Evolutionary conservation across 1,140 invertebrate genomes (phyloP).

Genomic region (Euura saliciscinereae): DNA sequence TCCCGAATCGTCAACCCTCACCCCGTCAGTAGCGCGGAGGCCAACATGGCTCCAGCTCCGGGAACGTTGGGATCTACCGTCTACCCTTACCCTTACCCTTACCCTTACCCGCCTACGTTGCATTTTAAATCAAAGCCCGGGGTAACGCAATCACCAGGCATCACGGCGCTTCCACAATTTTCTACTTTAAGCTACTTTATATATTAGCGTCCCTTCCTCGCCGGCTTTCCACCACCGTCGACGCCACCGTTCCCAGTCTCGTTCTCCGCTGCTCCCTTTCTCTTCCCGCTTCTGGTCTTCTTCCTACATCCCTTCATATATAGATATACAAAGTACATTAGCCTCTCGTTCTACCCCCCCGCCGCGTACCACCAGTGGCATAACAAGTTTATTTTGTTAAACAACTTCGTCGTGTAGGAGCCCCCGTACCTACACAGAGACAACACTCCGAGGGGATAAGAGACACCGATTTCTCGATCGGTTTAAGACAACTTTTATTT

Average conservation of each 20-base stretch:
- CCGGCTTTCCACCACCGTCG: background rate
- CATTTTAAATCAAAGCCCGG: constrained; percentile 63
- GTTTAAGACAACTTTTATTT: too few species aligned
- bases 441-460: too few species aligned
- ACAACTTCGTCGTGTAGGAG: constrained; percentile 41
- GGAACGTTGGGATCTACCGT: constrained; percentile 20
- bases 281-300: background rate
- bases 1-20: constrained; percentile 11
- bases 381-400: constrained; percentile 60
- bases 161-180: constrained; percentile 64
- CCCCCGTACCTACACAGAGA: too few species aligned
- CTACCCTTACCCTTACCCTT: constrained; percentile 24
- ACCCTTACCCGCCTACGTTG: constrained; percentile 50
- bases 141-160: constrained; percentile 62
- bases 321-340: background rate
- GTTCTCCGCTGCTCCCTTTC: constrained; percentile 20
- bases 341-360: background rate
- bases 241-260: background rate
- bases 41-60: constrained; percentile 35
- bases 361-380: constrained; percentile 23
- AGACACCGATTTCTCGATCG: too few species aligned
- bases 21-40: constrained; percentile 26
- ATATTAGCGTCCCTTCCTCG: constrained; percentile 53
- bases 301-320: background rate
- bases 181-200: constrained; percentile 64